Base-by-base conservation (phyloP, 2,113 vertebrate species). In the Capricornis sumatraensis region DNA sequence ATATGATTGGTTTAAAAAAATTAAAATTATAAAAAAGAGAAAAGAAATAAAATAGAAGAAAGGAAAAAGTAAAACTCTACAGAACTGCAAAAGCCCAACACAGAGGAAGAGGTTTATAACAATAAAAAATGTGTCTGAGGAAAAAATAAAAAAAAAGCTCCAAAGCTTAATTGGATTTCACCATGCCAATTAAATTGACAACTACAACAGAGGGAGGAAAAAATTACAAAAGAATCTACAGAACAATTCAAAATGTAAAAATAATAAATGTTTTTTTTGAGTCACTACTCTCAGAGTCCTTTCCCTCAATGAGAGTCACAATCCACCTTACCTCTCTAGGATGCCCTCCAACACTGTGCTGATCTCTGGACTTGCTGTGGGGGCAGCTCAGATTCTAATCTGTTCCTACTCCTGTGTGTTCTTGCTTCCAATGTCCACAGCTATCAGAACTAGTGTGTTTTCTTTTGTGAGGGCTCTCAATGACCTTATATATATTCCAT, bases 371-470 rank as follows among this genome's bases (percentile, higher is more conserved):
- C 62, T 4, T n/a, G 33, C 33, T n/a, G 16, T 67, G 62, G 16
- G 62, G 7, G 62, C 62, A 9, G 62, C 30, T 64, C 62, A n/a
- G 62, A n/a, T n/a, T 9, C 62, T 67, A n/a, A 19, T 67, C 2
- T 4, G 33, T 7, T 17, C 62, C 62, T 17, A 19, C 15, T 9
- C 62, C 16, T 67, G 62, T 67, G 7, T 19, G 7, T 67, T 9
- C 16, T n/a, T 4, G 4, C 62, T 9, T 19, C 62, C 62, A n/a
- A 1, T 9, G 16, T 9, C 16, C 16, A 19, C 1, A 4, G 30
- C 33, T 67, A 4, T 67, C 16, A 67, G 62, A 64, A 64, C 30
- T 4, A 64, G 62, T n/a, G 62, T 17, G 15, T 17, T n/a, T 30
- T 60, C 58, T 60, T 60, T 17, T 64, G 62, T 64, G 15, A 16